Percentiles rank a stretch among this genome's conserved stretches.
phyloP scores from a whole-genome alignment of 2,888 invertebrate species.

The Pseudococcus jackbeardsleyi region DNA sequence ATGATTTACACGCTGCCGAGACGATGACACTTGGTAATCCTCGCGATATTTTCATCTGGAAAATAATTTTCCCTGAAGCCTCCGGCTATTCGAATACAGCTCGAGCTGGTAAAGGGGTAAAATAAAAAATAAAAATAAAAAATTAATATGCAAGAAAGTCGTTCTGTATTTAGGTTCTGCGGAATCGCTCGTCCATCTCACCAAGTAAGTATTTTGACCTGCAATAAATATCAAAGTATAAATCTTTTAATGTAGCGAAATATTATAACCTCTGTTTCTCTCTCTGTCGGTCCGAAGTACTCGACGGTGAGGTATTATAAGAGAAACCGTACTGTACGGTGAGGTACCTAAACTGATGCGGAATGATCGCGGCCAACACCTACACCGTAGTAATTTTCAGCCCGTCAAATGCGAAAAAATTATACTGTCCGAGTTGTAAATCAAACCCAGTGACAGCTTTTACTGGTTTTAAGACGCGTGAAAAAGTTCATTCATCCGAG shows the following conservation, averaged over 20 bases:
- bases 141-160: background rate
- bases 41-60: background rate
- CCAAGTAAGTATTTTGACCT: background rate
- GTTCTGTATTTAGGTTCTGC: background rate
- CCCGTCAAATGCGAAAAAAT: slow-evolving; percentile 25
- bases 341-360: too few relatives aligned
- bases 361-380: slow-evolving; percentile 28
- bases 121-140: too few relatives aligned
- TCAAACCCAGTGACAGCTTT: slow-evolving; percentile 36
- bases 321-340: background rate
- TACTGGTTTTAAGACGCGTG: slow-evolving; percentile 29
- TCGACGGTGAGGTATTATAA: background rate
- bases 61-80: background rate
- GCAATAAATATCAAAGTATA: background rate
- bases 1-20: background rate
- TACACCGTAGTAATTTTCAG: slow-evolving; percentile 39
- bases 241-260: background rate
- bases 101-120: too few relatives aligned
- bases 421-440: slow-evolving; percentile 49
- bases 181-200: background rate
- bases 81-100: background rate
- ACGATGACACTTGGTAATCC: background rate
- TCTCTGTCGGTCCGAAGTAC: background rate
- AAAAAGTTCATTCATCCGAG: slow-evolving; percentile 34
- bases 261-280: background rate